Evolutionary conservation across 2,113 vertebrate genomes (phyloP).

Genomic region (Phycodurus eques): DNA sequence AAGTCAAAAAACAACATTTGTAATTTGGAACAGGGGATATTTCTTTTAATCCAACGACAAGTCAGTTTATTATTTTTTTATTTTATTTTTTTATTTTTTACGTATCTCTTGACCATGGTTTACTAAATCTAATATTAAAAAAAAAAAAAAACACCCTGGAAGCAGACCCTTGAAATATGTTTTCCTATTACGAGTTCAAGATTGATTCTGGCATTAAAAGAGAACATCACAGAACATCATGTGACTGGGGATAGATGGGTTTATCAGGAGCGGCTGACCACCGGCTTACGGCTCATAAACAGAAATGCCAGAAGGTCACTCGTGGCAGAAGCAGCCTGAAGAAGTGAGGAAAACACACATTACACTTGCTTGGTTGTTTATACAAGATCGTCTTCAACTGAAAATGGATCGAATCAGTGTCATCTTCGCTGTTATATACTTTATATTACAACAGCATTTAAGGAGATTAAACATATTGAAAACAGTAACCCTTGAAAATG

Average conservation of each 20-base stretch:
- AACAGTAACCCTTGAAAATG: background rate
- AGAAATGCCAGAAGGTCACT: slow-evolving; percentile 31
- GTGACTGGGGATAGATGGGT: background rate
- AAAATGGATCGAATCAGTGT: background rate
- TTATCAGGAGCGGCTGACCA: slow-evolving; percentile 2
- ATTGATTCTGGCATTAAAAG: slow-evolving; percentile 7
- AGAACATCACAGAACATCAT: background rate
- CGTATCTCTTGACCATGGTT: background rate
- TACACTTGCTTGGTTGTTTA: background rate
- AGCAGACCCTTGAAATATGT: background rate
- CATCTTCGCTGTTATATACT: background rate
- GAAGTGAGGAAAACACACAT: background rate
- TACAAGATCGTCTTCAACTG: background rate
- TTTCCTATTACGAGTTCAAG: background rate
- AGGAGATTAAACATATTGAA: background rate
- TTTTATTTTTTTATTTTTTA: background rate
- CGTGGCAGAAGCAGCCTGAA: slow-evolving; percentile 6
- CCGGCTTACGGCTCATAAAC: slow-evolving; percentile 11
- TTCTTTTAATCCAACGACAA: background rate
- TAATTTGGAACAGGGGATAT: background rate
- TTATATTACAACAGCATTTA: background rate
- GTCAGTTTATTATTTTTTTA: background rate
- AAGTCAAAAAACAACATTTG: background rate
- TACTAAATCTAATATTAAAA: background rate
- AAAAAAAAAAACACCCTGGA: background rate